A percentile compares a stretch with the other conserved stretches of the same genome.
Conservation (phyloP, 2,888 invertebrate species). For the Chrysolina americana region DNA sequence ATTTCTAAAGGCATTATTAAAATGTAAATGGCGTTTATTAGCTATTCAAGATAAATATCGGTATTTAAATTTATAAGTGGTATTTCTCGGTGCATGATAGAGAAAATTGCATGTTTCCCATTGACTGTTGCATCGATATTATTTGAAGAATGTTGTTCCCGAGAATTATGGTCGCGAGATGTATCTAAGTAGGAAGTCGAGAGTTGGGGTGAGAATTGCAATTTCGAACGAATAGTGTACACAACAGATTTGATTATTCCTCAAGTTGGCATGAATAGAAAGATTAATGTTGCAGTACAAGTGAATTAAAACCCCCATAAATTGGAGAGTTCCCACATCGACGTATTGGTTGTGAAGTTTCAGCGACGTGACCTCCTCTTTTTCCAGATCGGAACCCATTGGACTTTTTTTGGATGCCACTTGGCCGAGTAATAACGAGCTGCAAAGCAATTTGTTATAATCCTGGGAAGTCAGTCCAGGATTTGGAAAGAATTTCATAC, state of each 20-base stretch:
- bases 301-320: too few relatives aligned
- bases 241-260: not conserved
- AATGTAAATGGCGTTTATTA: constrained; percentile 42
- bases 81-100: constrained; percentile 36
- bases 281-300: not conserved
- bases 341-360: too few relatives aligned
- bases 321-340: too few relatives aligned
- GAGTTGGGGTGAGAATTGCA: constrained; percentile 9
- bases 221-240: too few relatives aligned
- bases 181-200: constrained; percentile 27
- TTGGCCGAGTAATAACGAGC: too few relatives aligned
- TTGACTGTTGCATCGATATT: constrained; percentile 29
- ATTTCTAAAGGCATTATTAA: constrained; percentile 34
- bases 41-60: constrained; percentile 44
- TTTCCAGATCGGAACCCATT: too few relatives aligned
- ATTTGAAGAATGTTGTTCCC: constrained; percentile 24
- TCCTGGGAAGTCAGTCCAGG: too few relatives aligned
- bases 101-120: constrained; percentile 38
- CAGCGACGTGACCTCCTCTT: too few relatives aligned
- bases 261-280: not conserved
- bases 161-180: constrained; percentile 27
- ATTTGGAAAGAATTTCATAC: too few relatives aligned
- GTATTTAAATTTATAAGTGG: constrained; percentile 41
- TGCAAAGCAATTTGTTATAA: too few relatives aligned
- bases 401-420: too few relatives aligned